Evolutionary conservation across 2,797 vertebrate genomes (phyloP).

Genomic region (Pygocentrus nattereri): DNA sequence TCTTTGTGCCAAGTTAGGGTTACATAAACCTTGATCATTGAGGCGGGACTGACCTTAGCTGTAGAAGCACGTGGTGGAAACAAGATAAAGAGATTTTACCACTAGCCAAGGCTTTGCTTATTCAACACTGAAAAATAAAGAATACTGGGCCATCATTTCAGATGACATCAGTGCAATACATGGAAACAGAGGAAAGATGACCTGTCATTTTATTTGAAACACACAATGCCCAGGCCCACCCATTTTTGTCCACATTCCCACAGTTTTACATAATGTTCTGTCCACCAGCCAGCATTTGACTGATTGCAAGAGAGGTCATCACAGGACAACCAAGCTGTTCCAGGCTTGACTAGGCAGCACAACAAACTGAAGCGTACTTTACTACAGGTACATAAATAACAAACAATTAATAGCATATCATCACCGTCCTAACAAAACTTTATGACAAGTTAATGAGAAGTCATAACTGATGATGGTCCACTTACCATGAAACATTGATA

Average conservation of each 20-base stretch:
- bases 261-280: not conserved
- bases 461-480: no score
- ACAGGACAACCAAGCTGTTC: not conserved
- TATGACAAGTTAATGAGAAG: no score
- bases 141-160: slow-evolving; percentile 17
- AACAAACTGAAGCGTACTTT: not conserved
- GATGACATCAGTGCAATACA: not conserved
- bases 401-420: no score
- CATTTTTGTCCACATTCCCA: not conserved
- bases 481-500: no score
- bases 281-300: not conserved
- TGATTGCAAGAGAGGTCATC: not conserved
- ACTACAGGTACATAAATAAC: no score
- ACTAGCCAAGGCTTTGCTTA: slow-evolving; percentile 63
- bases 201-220: not conserved
- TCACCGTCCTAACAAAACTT: no score
- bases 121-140: slow-evolving; percentile 41
- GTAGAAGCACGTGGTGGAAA: slow-evolving; percentile 67
- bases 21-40: slow-evolving; percentile 59
- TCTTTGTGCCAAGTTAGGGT: slow-evolving; percentile 39
- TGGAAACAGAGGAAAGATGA: not conserved
- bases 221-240: not conserved
- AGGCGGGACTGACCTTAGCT: slow-evolving; percentile 66
- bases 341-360: not conserved
- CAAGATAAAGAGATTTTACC: slow-evolving; percentile 76